A percentile compares a stretch with the other conserved stretches of the same genome.
phyloP scores from a whole-genome alignment of 2,888 invertebrate species.

The Acanthosepion esculentum region DNA sequence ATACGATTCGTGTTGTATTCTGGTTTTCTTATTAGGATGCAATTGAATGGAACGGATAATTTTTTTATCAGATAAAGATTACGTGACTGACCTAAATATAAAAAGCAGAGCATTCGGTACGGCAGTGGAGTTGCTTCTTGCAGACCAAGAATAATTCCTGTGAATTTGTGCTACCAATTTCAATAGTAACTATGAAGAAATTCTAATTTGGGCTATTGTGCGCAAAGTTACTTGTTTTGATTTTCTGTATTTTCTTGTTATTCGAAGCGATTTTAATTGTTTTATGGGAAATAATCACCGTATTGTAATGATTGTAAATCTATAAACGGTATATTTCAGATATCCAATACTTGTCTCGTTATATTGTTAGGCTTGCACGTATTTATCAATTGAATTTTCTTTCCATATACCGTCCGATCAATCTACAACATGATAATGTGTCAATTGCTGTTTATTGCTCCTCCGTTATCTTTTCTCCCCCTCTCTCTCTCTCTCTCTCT shows the following conservation, averaged over 20 bases:
- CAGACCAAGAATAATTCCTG: conserved; percentile 1
- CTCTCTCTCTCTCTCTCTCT: too few relatives aligned
- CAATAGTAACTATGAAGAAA: not conserved
- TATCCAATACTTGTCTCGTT: too few relatives aligned
- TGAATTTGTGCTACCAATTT: not conserved
- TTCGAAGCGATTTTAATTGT: not conserved
- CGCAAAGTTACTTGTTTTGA: not conserved
- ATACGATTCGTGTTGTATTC: not conserved
- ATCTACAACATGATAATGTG: too few relatives aligned
- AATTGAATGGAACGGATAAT: not conserved
- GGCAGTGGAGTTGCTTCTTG: not conserved
- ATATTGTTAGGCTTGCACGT: too few relatives aligned
- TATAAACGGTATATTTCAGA: too few relatives aligned
- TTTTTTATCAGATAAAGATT: not conserved
- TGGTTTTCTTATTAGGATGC: not conserved
- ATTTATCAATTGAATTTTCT: too few relatives aligned
- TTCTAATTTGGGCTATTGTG: not conserved
- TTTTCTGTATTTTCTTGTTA: not conserved
- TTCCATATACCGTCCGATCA: too few relatives aligned
- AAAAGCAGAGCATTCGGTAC: not conserved
- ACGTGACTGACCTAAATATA: conserved; percentile 18
- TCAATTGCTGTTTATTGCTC: too few relatives aligned
- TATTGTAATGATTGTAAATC: too few relatives aligned
- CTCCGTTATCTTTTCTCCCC: too few relatives aligned
- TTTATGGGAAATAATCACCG: not conserved